These are phyloP conservation scores for Hirtodrosophila trivittata DNA, from an alignment of 2,888 invertebrate genomes.

Conservation along the genomic window DNA sequence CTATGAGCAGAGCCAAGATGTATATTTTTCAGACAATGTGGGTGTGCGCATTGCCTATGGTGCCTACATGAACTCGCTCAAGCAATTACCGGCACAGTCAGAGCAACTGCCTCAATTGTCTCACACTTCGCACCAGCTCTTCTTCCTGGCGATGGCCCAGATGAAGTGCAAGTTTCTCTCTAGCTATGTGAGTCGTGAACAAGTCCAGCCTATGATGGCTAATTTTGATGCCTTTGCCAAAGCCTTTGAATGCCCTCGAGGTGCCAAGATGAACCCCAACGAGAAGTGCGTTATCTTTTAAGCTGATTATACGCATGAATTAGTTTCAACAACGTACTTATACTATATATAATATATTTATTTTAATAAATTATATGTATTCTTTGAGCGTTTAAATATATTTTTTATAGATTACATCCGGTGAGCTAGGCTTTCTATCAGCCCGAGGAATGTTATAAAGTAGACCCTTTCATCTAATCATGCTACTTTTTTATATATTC, in stretches of 20 bases:
- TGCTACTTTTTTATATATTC: too few species aligned
- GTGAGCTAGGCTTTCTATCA: too few species aligned
- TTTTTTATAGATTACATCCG: too few species aligned
- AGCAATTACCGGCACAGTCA: constrained; percentile 17
- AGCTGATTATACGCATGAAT: background rate
- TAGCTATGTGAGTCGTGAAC: too few species aligned
- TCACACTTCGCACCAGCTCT: constrained; percentile 73
- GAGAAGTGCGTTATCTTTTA: constrained; percentile 77
- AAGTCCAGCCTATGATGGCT: constrained; percentile 73
- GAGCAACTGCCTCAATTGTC: constrained; percentile 71
- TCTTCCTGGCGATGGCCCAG: constrained; percentile 79
- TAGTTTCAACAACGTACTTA: too few species aligned
- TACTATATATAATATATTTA: too few species aligned
- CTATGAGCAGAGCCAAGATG: constrained; percentile 57
- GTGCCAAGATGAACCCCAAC: constrained; percentile 76
- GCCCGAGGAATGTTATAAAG: too few species aligned
- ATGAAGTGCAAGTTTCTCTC: constrained; percentile 75
- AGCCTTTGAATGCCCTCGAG: constrained; percentile 67
- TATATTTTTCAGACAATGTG: constrained; percentile 81
- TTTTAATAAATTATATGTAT: too few species aligned
- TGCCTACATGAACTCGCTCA: constrained; percentile 77
- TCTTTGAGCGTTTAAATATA: too few species aligned
- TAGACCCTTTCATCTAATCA: too few species aligned
- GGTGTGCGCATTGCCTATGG: constrained; percentile 77
- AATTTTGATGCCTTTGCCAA: constrained; percentile 73